Evolutionary conservation across 2,797 vertebrate genomes (phyloP).

Genomic region (Pangasius sanitwongsei): DNA sequence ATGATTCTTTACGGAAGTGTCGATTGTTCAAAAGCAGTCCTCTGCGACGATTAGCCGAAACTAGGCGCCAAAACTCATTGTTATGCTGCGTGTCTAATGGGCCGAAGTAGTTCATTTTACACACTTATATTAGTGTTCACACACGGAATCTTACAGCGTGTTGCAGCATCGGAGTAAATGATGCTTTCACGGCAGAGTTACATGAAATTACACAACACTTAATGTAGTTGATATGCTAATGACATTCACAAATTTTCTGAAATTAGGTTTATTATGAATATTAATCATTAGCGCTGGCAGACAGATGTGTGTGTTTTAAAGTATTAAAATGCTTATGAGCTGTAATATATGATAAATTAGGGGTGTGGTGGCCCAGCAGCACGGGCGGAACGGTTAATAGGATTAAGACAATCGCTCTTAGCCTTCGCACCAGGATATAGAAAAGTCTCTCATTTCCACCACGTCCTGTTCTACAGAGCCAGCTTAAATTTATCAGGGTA

Average conservation of each 20-base stretch:
- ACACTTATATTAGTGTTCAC: slow-evolving; percentile 13
- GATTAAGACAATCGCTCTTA: background rate
- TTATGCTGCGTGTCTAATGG: slow-evolving; percentile 12
- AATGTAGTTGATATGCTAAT: slow-evolving; percentile 40
- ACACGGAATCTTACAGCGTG: slow-evolving; percentile 16
- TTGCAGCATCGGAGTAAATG: slow-evolving; percentile 31
- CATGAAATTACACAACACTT: slow-evolving; percentile 45
- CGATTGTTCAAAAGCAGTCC: slow-evolving; percentile 27
- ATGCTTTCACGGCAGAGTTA: slow-evolving; percentile 17
- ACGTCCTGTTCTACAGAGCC: background rate
- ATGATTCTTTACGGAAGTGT: no score
- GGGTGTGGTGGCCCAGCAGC: slow-evolving; percentile 5
- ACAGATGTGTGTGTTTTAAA: background rate
- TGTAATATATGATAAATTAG: slow-evolving; percentile 4
- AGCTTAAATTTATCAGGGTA: background rate
- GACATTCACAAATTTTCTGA: slow-evolving; percentile 9
- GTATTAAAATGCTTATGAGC: slow-evolving; percentile 3
- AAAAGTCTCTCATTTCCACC: background rate
- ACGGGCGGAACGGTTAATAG: background rate
- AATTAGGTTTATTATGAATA: slow-evolving; percentile 39
- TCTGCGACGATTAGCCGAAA: slow-evolving; percentile 31
- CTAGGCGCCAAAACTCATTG: slow-evolving; percentile 27
- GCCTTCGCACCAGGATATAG: background rate
- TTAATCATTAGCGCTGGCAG: slow-evolving; percentile 23
- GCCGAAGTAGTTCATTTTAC: slow-evolving; percentile 28